phyloP scores from a whole-genome alignment of 2,888 invertebrate genomes.

The Lycia hirtaria region DNA sequence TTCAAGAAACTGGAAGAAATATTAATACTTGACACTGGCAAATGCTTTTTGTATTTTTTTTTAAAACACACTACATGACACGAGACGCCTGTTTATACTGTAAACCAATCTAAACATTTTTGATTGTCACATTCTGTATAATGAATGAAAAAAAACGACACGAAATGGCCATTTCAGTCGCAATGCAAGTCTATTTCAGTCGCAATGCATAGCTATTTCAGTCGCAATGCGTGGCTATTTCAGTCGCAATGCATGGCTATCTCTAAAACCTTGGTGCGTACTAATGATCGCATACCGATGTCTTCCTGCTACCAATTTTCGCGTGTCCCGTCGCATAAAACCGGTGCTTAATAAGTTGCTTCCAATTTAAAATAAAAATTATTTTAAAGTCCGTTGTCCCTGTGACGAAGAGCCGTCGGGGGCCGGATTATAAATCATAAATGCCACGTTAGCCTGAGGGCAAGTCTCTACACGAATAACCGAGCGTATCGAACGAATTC shows the following conservation, averaged over 20 bases:
- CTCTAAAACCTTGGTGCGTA: slow-evolving; percentile 14
- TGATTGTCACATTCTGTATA: too few species aligned
- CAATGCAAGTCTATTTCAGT: slow-evolving; percentile 20
- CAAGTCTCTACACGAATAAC: too few species aligned
- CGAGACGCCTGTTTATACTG: too few species aligned
- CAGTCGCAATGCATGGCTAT: slow-evolving; percentile 11
- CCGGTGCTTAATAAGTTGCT: slow-evolving; percentile 72
- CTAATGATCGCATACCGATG: slow-evolving; percentile 30
- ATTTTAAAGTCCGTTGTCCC: slow-evolving; percentile 76
- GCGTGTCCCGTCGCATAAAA: slow-evolving; percentile 69
- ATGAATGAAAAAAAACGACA: background rate
- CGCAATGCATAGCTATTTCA: background rate
- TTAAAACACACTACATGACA: too few species aligned
- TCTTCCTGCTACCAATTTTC: slow-evolving; percentile 48
- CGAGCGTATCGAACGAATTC: too few species aligned
- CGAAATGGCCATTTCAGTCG: background rate
- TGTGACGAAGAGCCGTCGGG: slow-evolving; percentile 73
- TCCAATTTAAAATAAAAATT: slow-evolving; percentile 81
- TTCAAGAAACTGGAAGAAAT: too few species aligned
- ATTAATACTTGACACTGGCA: too few species aligned
- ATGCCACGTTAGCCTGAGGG: slow-evolving; percentile 78
- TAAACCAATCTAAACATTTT: too few species aligned
- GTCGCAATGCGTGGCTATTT: background rate
- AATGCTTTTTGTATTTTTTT: too few species aligned
- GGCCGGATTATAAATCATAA: slow-evolving; percentile 83